These are phyloP conservation scores for Phalacrocorax pelagicus DNA, from an alignment of 2,113 vertebrate species.

Conservation along the genomic window DNA sequence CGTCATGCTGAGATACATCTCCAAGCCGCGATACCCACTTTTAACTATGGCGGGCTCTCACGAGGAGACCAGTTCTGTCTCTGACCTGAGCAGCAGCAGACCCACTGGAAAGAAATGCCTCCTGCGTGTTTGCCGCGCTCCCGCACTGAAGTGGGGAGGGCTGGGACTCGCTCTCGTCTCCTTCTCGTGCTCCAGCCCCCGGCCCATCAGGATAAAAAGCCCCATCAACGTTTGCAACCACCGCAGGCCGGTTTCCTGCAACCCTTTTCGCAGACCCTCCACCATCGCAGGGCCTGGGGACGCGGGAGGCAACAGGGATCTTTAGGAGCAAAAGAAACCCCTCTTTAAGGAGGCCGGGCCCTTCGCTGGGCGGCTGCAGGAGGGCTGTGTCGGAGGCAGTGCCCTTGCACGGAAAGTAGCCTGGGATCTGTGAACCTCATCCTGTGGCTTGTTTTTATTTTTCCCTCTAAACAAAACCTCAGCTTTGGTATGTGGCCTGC, in stretches of 20 bases:
- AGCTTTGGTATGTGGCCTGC: background rate
- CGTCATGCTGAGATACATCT: accelerated
- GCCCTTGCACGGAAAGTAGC: background rate
- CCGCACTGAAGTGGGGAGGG: background rate
- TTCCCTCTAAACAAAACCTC: background rate
- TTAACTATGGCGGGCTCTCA: background rate
- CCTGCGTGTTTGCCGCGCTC: accelerated
- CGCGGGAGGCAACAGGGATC: too few relatives aligned
- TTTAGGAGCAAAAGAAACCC: background rate
- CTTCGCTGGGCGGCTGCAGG: background rate
- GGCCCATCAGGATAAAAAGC: background rate
- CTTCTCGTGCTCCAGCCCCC: background rate
- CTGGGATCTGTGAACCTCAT: background rate
- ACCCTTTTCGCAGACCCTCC: background rate
- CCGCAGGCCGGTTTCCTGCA: background rate
- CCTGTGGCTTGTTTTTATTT: background rate
- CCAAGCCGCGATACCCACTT: accelerated
- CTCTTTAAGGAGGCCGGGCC: accelerated
- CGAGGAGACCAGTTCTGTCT: background rate
- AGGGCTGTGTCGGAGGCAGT: background rate
- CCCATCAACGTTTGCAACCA: background rate
- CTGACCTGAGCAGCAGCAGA: background rate
- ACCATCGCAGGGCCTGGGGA: background rate
- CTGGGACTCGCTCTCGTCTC: background rate
- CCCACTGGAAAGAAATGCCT: background rate